phyloP scores from a whole-genome alignment of 1,140 invertebrate genomes.

The Mizuhopecten yessoensis region DNA sequence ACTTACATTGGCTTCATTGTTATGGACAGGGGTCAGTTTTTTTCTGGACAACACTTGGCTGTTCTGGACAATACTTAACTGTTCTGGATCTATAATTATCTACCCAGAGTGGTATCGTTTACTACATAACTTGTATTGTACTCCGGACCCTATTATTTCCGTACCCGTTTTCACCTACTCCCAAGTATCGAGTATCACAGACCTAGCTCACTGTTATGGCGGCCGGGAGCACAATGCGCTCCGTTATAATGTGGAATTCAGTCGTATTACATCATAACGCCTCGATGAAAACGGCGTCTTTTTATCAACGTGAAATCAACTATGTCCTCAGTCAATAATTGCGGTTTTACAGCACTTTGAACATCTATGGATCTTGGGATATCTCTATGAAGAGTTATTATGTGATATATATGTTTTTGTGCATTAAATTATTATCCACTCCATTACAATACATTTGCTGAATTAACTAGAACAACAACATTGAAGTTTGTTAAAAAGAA shows the following conservation, averaged over 20 bases:
- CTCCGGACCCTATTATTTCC: not conserved
- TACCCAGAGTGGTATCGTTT: not conserved
- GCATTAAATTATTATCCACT: no score
- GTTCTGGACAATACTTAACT: not conserved
- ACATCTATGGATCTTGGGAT: no score
- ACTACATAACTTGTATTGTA: not conserved
- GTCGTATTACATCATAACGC: not conserved
- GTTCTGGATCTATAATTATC: not conserved
- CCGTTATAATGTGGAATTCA: not conserved
- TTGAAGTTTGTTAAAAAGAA: no score
- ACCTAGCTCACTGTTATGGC: not conserved
- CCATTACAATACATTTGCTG: no score
- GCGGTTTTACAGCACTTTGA: no score
- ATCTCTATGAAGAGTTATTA: no score
- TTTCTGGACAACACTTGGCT: not conserved
- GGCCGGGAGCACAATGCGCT: not conserved
- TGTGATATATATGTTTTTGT: no score
- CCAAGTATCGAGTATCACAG: not conserved
- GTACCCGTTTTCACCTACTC: not conserved
- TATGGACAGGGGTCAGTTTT: conserved; percentile 21
- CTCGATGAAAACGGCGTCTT: not conserved
- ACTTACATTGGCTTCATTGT: not conserved
- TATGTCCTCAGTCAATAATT: no score
- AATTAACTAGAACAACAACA: no score
- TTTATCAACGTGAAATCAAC: no score